Evolutionary conservation across 2,888 invertebrate genomes (phyloP), one percentile per base, ranked within the genome.

Genomic region (Byasa hedistus): DNA sequence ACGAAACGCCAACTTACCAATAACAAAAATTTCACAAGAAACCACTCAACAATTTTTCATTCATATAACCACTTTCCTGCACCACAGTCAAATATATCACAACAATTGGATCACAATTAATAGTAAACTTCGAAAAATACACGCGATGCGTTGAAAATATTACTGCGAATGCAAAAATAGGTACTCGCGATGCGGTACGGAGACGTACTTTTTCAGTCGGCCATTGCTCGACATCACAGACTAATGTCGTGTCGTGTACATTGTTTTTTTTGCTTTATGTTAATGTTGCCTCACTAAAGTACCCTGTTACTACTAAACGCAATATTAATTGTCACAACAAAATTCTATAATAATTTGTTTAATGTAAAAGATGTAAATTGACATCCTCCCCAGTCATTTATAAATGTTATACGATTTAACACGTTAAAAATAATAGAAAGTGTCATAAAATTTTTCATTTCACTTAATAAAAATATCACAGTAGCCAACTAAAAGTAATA

Each of bases 1-100:
- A 63, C 57, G 44, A 56, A 70, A 69, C 64, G 68, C 64, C 73
- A 78, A 87, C 89, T 89, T 81, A 89, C 89, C 89, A 83, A 80
- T 75, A 84, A 79, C 78, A 83, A 81, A 66, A 72, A 80, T 82
- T 82, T 84, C 78, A 78, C 76, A 78, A 73, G 74, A 79, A 80
- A 78, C 80, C 73, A 75, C 71, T 76, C 73, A 71, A 73, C 73
- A 70, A 78, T 74, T 75, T 65, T 69, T 72, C 65, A 69, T 72
- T 75, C 79, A 64, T 67, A 66, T 60, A 69, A 58, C 79, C 82
- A 77, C 75, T 76, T 78, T 75, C 77, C 67, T 72, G 72, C 73
- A 73, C 59, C 77, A 82, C 83, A 75, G 76, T 78, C 70, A 52
- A 71, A 75, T 74, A 69, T 71, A 69, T 71, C 68, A 70, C 63